Percentiles rank a stretch among this genome's conserved stretches.
Evolutionary conservation across 2,113 vertebrate species (phyloP).

Genomic region (Psephotus haematonotus): DNA sequence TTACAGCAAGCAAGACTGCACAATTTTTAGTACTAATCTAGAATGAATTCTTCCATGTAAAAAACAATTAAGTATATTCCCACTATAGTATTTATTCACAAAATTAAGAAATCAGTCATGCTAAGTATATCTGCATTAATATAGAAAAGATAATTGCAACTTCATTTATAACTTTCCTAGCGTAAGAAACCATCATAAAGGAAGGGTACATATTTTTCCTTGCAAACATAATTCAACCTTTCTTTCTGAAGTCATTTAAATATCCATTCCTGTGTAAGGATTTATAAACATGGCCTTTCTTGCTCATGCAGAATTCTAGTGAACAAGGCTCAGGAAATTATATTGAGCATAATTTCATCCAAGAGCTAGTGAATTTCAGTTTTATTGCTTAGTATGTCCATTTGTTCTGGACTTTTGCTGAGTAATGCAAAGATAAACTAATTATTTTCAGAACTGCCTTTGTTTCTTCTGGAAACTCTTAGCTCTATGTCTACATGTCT

Average conservation of each 20-base stretch:
- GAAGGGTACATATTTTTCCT: neutral
- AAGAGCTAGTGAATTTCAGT: neutral
- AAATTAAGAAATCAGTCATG: neutral
- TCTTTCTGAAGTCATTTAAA: neutral
- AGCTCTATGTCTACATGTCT: neutral
- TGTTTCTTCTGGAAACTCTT: neutral
- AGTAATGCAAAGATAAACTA: neutral
- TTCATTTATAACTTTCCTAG: neutral
- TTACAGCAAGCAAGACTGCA: neutral
- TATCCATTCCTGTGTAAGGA: neutral
- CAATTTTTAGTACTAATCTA: neutral
- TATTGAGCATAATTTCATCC: neutral
- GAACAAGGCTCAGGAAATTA: neutral
- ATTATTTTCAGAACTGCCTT: neutral
- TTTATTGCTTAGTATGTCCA: neutral
- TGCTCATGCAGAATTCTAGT: neutral
- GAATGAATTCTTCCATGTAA: neutral
- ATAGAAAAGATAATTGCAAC: neutral
- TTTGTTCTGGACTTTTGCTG: neutral
- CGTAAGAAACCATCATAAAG: neutral
- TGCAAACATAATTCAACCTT: neutral
- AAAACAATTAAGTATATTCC: neutral
- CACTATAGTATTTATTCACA: neutral
- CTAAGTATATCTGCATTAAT: neutral
- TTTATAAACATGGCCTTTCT: neutral